These are phyloP conservation scores for Abrostola triplasia DNA, from an alignment of 2,888 invertebrate species.

Conservation along the genomic window DNA sequence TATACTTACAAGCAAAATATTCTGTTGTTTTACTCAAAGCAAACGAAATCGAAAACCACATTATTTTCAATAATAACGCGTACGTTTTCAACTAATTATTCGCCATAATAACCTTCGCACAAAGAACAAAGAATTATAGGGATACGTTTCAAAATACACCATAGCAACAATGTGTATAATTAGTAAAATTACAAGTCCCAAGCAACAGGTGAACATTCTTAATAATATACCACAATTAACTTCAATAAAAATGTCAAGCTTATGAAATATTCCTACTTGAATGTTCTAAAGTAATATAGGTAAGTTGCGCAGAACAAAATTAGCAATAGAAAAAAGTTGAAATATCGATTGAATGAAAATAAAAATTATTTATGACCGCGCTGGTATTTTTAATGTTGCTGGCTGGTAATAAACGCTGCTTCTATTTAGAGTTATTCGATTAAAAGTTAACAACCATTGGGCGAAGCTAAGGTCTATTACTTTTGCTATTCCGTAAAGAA, in stretches of 20 bases:
- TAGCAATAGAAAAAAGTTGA: constrained; percentile 16
- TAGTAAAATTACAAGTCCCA: constrained; percentile 20
- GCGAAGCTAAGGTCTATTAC: too few species aligned
- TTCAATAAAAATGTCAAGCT: constrained; percentile 30
- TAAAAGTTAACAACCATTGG: too few species aligned
- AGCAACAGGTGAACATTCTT: constrained; percentile 40
- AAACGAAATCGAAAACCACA: constrained; percentile 7
- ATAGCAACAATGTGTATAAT: constrained; percentile 28
- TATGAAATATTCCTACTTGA: constrained; percentile 24
- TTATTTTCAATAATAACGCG: constrained; percentile 17
- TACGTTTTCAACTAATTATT: constrained; percentile 24
- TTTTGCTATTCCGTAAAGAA: too few species aligned
- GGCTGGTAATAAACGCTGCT: neutral
- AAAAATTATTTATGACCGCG: constrained; percentile 19
- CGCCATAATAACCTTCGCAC: constrained; percentile 32
- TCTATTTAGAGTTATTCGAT: too few species aligned
- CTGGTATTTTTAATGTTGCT: constrained; percentile 1
- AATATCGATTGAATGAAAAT: constrained; percentile 9
- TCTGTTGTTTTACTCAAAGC: neutral
- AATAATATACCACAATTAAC: constrained; percentile 26
- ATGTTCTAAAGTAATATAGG: constrained; percentile 14
- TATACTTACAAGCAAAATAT: neutral
- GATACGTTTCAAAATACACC: constrained; percentile 27
- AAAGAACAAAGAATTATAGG: constrained; percentile 39
- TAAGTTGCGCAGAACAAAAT: constrained; percentile 15